Conservation (phyloP, 2,888 invertebrate species). For the Luperina testacea region DNA sequence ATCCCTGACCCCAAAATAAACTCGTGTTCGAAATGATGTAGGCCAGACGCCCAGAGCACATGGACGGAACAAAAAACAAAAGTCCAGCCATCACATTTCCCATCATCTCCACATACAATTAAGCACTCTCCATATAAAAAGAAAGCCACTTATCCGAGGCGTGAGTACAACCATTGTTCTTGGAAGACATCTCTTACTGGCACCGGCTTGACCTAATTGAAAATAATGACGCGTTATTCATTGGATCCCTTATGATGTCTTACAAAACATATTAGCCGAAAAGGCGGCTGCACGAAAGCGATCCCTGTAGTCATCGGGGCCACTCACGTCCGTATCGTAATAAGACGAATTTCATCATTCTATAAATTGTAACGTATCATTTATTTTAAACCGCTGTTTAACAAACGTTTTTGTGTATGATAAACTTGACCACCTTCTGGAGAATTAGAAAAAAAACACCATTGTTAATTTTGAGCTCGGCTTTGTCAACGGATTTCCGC, state of each 20-base stretch:
- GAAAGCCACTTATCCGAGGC: slow-evolving; percentile 86
- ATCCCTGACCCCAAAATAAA: slow-evolving; percentile 72
- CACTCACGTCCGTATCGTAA: slow-evolving; percentile 60
- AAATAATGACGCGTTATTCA: slow-evolving; percentile 88
- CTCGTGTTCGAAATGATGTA: slow-evolving; percentile 72
- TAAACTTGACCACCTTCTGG: slow-evolving; percentile 61
- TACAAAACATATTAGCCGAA: slow-evolving; percentile 81
- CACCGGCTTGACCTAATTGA: slow-evolving; percentile 89
- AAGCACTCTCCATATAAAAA: slow-evolving; percentile 83
- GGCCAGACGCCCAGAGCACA: slow-evolving; percentile 74
- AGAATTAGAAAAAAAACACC: not conserved
- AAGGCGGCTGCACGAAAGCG: slow-evolving; percentile 66
- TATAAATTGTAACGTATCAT: slow-evolving; percentile 81
- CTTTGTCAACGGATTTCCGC: slow-evolving; percentile 10
- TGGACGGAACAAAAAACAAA: slow-evolving; percentile 75
- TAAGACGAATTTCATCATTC: slow-evolving; percentile 76
- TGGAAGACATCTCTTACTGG: slow-evolving; percentile 84
- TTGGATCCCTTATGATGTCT: slow-evolving; percentile 81
- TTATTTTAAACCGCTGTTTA: slow-evolving; percentile 80
- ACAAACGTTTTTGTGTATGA: slow-evolving; percentile 73
- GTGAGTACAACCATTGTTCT: slow-evolving; percentile 88
- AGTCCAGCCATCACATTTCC: slow-evolving; percentile 79
- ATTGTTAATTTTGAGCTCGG: not conserved
- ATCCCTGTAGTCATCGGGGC: slow-evolving; percentile 58
- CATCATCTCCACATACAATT: slow-evolving; percentile 85